Conservation (phyloP, 2,888 invertebrate genomes). For the Hedychridium roseum region DNA sequence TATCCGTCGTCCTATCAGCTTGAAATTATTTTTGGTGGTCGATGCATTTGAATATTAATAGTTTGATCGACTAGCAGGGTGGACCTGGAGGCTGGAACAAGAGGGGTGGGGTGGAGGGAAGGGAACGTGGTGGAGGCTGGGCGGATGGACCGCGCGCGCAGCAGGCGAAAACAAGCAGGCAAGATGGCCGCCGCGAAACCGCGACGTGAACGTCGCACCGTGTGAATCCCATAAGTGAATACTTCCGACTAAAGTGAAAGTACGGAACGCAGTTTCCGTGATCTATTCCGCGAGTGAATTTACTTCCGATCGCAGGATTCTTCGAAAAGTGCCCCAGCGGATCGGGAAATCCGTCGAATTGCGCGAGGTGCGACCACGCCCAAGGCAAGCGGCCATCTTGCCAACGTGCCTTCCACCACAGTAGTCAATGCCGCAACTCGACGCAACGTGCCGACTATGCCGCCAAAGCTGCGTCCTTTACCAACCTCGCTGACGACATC, state of each 20-base stretch:
- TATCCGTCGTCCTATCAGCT: no score
- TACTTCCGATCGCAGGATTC: conserved; percentile 22
- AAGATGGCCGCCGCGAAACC: conserved; percentile 54
- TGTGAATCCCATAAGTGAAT: no score
- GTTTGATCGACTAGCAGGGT: no score
- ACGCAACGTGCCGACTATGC: conserved; percentile 31
- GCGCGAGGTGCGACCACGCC: conserved; percentile 54
- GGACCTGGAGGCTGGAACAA: conserved; percentile 22
- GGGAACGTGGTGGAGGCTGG: conserved; percentile 36
- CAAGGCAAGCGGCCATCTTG: conserved; percentile 61
- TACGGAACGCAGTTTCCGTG: conserved; percentile 32
- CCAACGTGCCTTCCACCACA: conserved; percentile 49
- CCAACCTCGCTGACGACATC: conserved; percentile 39
- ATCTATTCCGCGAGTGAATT: conserved; percentile 37
- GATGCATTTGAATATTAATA: no score
- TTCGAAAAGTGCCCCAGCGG: conserved; percentile 21
- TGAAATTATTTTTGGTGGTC: no score
- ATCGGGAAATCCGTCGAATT: conserved; percentile 24
- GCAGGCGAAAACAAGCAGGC: conserved; percentile 40
- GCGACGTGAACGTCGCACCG: conserved; percentile 34
- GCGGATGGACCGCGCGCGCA: conserved; percentile 39
- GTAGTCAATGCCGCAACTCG: conserved; percentile 49
- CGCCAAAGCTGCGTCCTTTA: conserved; percentile 12
- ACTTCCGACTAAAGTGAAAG: conserved; percentile 36
- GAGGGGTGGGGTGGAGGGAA: conserved; percentile 19